phyloP scores from a whole-genome alignment of 1,140 invertebrate species.

The Pachyrhynchus sulphureomaculatus region DNA sequence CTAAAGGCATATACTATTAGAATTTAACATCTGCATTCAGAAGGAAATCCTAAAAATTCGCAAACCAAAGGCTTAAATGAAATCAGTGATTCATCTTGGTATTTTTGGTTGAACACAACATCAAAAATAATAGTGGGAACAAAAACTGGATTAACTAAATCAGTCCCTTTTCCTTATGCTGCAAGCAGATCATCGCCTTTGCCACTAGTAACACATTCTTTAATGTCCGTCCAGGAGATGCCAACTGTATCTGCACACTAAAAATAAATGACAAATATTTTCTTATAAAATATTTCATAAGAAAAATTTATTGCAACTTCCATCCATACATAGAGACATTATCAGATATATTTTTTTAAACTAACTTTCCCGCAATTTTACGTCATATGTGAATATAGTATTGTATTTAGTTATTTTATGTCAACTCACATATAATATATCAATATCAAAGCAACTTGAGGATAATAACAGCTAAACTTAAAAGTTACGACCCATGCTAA shows the following conservation, averaged over 20 bases:
- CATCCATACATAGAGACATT: too few relatives aligned
- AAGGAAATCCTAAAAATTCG: background rate
- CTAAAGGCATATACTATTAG: background rate
- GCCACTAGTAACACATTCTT: slow-evolving; percentile 48
- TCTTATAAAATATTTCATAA: background rate
- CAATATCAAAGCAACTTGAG: too few relatives aligned
- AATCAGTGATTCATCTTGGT: slow-evolving; percentile 24
- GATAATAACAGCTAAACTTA: too few relatives aligned
- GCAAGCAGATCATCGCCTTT: slow-evolving; percentile 56
- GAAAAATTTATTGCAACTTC: background rate
- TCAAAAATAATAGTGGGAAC: slow-evolving; percentile 65
- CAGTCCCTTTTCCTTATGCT: slow-evolving; percentile 58
- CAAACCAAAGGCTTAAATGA: slow-evolving; percentile 35
- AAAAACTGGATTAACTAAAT: slow-evolving; percentile 55
- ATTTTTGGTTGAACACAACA: slow-evolving; percentile 38
- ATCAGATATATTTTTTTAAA: too few relatives aligned
- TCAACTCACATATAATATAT: too few relatives aligned
- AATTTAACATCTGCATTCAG: slow-evolving; percentile 1
- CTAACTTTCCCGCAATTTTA: too few relatives aligned
- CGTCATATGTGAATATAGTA: too few relatives aligned
- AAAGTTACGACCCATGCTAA: too few relatives aligned
- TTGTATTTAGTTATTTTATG: too few relatives aligned
- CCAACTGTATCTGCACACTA: slow-evolving; percentile 55
- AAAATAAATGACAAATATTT: slow-evolving; percentile 23
- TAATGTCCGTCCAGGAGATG: slow-evolving; percentile 45